phyloP scores from a whole-genome alignment of 2,797 vertebrate species.

The Enteromius mattozi region DNA sequence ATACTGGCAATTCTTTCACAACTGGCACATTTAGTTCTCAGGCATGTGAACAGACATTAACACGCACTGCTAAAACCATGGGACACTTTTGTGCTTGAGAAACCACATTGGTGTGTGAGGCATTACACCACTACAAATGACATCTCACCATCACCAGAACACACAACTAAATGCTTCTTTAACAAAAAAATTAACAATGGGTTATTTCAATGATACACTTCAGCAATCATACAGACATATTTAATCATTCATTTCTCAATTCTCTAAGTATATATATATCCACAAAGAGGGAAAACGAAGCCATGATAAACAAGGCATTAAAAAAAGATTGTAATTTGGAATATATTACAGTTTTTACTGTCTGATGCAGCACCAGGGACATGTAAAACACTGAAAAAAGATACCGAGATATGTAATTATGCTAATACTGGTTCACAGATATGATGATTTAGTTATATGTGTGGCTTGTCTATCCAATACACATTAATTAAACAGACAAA shows the following conservation, averaged over 20 bases:
- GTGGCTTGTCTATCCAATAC: slow-evolving; percentile 55
- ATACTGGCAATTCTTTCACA: slow-evolving; percentile 40
- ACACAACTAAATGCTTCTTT: not conserved
- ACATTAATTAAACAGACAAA: slow-evolving; percentile 62
- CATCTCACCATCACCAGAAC: slow-evolving; percentile 25
- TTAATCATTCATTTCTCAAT: not conserved
- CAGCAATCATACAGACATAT: not conserved
- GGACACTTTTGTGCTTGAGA: slow-evolving; percentile 38
- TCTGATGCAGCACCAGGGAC: slow-evolving; percentile 63
- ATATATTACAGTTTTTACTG: slow-evolving; percentile 40
- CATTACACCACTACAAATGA: slow-evolving; percentile 6
- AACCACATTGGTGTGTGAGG: slow-evolving; percentile 35
- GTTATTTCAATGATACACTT: not conserved
- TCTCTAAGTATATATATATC: not conserved
- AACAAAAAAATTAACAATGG: not conserved
- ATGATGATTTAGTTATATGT: slow-evolving; percentile 60
- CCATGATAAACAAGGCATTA: slow-evolving; percentile 3
- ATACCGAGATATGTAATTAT: slow-evolving; percentile 55
- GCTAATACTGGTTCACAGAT: slow-evolving; percentile 60
- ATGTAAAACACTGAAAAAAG: slow-evolving; percentile 60
- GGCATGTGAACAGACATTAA: slow-evolving; percentile 26
- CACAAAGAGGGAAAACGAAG: not conserved
- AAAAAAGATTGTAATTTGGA: not conserved
- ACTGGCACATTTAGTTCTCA: slow-evolving; percentile 41
- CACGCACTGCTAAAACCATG: not conserved